These are phyloP conservation scores for Chorisops tibialis DNA, from an alignment of 2,888 invertebrate species.

Conservation along the genomic window DNA sequence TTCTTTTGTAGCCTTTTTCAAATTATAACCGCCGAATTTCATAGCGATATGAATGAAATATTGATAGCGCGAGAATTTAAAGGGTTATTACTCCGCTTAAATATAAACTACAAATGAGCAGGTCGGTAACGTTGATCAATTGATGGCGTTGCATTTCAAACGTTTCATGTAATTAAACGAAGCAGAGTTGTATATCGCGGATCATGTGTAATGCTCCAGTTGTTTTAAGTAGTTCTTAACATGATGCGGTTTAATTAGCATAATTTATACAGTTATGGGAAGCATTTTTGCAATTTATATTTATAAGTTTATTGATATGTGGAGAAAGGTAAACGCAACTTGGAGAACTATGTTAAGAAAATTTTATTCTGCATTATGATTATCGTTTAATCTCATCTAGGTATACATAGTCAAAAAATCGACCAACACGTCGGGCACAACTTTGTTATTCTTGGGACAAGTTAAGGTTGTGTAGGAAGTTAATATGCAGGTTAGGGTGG, in stretches of 20 bases:
- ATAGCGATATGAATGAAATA: constrained; percentile 36
- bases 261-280: constrained; percentile 2
- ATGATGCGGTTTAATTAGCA: constrained; percentile 25
- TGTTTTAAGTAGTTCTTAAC: constrained; percentile 12
- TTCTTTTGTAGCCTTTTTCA: constrained; percentile 47
- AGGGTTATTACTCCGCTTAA: constrained; percentile 3
- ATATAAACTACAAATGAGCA: constrained; percentile 4
- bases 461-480: no score
- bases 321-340: no score
- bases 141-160: neutral
- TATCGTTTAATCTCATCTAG: no score
- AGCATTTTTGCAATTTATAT: neutral
- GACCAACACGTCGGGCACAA: no score
- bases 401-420: no score
- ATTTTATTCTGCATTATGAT: no score
- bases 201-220: constrained; percentile 27
- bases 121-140: neutral
- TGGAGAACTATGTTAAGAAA: no score
- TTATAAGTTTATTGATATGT: neutral
- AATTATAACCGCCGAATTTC: constrained; percentile 51
- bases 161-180: constrained; percentile 28
- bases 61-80: neutral
- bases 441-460: no score
- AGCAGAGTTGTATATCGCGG: constrained; percentile 27
- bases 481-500: no score